phyloP scores from a whole-genome alignment of 2,797 vertebrate genomes.

The Poeciliopsis infans region DNA sequence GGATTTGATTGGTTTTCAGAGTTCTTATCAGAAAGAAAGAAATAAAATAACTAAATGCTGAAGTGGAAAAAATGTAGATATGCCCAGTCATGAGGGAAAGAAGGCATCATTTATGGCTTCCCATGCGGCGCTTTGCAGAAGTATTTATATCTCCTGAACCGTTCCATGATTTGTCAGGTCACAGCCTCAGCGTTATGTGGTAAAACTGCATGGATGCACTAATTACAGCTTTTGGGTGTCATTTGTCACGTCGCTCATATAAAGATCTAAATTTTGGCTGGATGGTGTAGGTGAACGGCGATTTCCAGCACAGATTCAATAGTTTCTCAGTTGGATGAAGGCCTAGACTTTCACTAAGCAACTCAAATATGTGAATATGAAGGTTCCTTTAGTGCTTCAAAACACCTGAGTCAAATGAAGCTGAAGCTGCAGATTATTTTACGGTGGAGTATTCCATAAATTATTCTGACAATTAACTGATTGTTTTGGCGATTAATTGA shows the following conservation, averaged over 20 bases:
- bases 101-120: conserved; percentile 40
- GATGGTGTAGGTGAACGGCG: background rate
- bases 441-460: too few relatives aligned
- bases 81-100: conserved; percentile 35
- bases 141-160: conserved; percentile 4
- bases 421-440: too few relatives aligned
- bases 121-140: background rate
- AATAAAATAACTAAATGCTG: background rate
- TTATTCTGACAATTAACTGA: too few relatives aligned
- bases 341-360: background rate
- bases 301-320: background rate
- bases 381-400: background rate
- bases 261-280: background rate
- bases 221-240: background rate
- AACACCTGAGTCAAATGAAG: background rate
- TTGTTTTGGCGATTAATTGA: too few relatives aligned
- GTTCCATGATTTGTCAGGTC: background rate
- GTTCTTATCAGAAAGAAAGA: conserved; percentile 2
- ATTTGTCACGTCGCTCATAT: background rate
- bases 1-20: conserved; percentile 14
- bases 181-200: background rate
- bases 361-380: background rate
- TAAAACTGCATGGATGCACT: background rate
- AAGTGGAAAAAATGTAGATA: conserved; percentile 6
- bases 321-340: background rate